A percentile compares a stretch with the other conserved stretches of the same genome.
These are phyloP conservation scores for Serinus canaria DNA, from an alignment of 2,113 vertebrate genomes.

Conservation along the genomic window DNA sequence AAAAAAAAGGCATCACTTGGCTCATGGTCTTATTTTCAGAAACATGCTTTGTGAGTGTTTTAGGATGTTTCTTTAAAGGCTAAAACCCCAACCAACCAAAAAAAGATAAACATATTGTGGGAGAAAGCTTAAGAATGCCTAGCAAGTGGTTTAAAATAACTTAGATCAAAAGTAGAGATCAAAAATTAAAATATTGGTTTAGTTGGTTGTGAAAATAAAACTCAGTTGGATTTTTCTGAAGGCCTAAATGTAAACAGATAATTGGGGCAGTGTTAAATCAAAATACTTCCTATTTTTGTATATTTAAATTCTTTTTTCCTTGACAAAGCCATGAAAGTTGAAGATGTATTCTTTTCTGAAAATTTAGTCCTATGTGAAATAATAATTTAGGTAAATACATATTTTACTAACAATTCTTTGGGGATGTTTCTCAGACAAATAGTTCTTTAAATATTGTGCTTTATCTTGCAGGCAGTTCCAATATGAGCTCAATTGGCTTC, in stretches of 20 bases:
- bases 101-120: neutral
- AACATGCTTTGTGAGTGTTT: neutral
- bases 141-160: neutral
- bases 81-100: neutral
- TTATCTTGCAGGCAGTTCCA: neutral
- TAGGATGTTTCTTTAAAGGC: neutral
- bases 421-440: neutral
- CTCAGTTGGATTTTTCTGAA: neutral
- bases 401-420: constrained; percentile 19
- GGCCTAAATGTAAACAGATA: neutral
- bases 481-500: neutral
- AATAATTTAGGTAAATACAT: neutral
- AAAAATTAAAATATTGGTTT: neutral
- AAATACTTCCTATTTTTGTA: neutral
- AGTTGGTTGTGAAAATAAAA: neutral
- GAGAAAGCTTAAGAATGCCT: neutral
- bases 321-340: neutral
- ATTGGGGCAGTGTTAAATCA: neutral
- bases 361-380: neutral
- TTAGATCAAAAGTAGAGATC: neutral
- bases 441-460: constrained; percentile 8
- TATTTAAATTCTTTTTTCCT: neutral
- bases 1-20: neutral
- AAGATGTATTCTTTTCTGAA: neutral
- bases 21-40: accelerated